Percentiles rank a stretch among this genome's conserved stretches.
Conservation (phyloP, 2,888 invertebrate genomes). For the Anorthoa munda region DNA sequence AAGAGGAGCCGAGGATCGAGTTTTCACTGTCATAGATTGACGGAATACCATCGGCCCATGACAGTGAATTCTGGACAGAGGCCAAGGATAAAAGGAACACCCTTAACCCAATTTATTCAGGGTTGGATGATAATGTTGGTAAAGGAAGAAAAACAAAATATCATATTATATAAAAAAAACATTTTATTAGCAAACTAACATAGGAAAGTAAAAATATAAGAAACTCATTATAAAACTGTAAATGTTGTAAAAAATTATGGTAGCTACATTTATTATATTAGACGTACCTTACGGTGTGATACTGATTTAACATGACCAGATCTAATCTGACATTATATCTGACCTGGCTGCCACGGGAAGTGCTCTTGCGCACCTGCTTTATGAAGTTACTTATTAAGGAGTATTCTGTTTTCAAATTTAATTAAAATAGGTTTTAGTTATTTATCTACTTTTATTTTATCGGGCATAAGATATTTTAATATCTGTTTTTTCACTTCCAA, state of each 20-base stretch:
- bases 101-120: background rate
- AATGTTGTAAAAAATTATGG: conserved; percentile 86
- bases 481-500: conserved; percentile 12
- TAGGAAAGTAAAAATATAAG: conserved; percentile 91
- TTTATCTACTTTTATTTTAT: conserved; percentile 1
- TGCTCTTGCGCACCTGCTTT: conserved; percentile 39
- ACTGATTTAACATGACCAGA: conserved; percentile 78
- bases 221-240: conserved; percentile 89
- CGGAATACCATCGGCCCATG: too few species aligned
- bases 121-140: background rate
- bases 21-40: too few species aligned
- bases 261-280: conserved; percentile 83
- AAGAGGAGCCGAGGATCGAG: too few species aligned
- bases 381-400: background rate
- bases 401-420: background rate
- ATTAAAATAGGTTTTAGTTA: background rate
- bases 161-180: conserved; percentile 84
- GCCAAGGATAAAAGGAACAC: too few species aligned
- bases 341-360: conserved; percentile 47
- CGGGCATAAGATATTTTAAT: background rate
- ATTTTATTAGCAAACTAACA: conserved; percentile 91
- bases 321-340: conserved; percentile 70
- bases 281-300: conserved; percentile 77
- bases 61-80: too few species aligned
- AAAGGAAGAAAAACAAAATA: conserved; percentile 57